Evolutionary conservation across 2,888 invertebrate species (phyloP).

Genomic region (Steinernema scapterisci): DNA sequence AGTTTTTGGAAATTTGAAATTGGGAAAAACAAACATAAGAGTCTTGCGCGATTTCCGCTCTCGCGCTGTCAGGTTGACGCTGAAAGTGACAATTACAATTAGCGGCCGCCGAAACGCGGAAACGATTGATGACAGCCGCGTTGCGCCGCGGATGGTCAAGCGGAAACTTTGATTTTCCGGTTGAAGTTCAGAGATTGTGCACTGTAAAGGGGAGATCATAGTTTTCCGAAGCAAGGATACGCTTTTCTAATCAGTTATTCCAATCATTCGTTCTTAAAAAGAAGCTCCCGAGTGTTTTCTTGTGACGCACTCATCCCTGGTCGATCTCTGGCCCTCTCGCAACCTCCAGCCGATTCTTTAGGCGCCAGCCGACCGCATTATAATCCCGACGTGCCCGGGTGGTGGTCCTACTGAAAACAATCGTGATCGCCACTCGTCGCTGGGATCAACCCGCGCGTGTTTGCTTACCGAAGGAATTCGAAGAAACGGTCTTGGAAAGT

Average conservation of each 20-base stretch:
- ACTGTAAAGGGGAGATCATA: neutral
- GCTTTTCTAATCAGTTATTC: neutral
- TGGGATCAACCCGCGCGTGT: neutral
- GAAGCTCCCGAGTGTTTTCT: neutral
- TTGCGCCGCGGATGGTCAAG: neutral
- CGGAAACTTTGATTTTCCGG: neutral
- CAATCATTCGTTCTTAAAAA: neutral
- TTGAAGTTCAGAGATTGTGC: neutral
- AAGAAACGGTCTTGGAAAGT: no score
- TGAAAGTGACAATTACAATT: slow-evolving; percentile 16
- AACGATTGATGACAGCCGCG: slow-evolving; percentile 6
- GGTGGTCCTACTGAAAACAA: neutral
- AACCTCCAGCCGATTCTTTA: neutral
- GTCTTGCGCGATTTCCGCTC: neutral
- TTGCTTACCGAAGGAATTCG: neutral
- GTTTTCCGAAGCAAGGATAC: neutral
- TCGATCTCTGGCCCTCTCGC: neutral
- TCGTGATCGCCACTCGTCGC: neutral
- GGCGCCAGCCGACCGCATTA: neutral
- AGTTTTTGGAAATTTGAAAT: neutral
- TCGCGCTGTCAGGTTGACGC: slow-evolving; percentile 2
- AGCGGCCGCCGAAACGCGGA: neutral
- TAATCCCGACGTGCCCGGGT: neutral
- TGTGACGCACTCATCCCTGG: neutral
- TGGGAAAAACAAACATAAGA: neutral